Evolutionary conservation across 2,888 invertebrate species (phyloP).

Genomic region (Lasioglossum leucozonium): DNA sequence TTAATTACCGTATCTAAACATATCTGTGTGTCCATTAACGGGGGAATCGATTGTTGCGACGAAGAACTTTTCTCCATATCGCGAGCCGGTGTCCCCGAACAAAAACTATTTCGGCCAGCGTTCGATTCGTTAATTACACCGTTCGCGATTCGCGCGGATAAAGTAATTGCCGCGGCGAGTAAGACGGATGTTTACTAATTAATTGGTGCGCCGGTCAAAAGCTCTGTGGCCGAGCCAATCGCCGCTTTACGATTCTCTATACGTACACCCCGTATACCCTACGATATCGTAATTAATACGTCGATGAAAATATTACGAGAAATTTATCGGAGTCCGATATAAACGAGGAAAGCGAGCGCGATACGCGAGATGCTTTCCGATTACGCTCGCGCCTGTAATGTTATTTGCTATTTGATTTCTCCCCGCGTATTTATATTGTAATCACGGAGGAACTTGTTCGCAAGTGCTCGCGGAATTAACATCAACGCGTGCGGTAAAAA

Average conservation of each 20-base stretch:
- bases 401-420: not conserved
- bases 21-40: not conserved
- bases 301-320: constrained; percentile 45
- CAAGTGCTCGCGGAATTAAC: constrained; percentile 8
- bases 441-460: not conserved
- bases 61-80: not conserved
- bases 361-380: not conserved
- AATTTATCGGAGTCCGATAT: constrained; percentile 31
- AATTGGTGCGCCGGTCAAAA: constrained; percentile 42
- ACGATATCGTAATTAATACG: constrained; percentile 37
- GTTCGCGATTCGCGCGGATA: constrained; percentile 7
- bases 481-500: not conserved
- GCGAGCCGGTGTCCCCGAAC: not conserved
- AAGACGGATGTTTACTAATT: constrained; percentile 55
- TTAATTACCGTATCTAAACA: constrained; percentile 13
- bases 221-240: constrained; percentile 14
- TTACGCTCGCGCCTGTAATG: not conserved
- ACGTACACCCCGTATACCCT: not conserved
- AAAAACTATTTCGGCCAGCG: constrained; percentile 14
- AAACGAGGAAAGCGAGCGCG: not conserved
- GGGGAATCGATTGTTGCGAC: not conserved
- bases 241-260: constrained; percentile 32
- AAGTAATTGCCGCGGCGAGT: constrained; percentile 33
- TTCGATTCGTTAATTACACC: constrained; percentile 36
- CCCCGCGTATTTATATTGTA: not conserved